Base-by-base conservation (phyloP, 2,797 vertebrate genomes). In the Protonibea diacanthus region DNA sequence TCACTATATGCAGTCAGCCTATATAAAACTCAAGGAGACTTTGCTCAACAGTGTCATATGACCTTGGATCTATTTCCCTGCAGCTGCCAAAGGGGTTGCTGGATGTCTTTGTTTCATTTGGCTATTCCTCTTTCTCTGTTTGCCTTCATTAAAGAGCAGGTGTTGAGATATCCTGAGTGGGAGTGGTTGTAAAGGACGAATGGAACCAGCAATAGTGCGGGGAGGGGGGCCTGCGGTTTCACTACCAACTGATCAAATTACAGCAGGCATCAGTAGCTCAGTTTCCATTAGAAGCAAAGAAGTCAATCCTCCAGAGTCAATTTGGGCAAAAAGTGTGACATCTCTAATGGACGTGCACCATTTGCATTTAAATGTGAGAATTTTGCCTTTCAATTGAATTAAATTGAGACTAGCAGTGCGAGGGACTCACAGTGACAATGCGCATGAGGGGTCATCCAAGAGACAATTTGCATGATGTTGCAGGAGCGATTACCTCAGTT, bases 181-280 rank as follows among this genome's bases (percentile, higher is more conserved):
- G 91, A 93, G 91, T 88, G 91, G 88, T 68, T 80, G 74, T 66
- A 84, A 87, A 88, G 83, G 79, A 85, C 88, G 60, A 62, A 93
- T 88, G 83, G 85, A 84, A 82, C 64, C 55, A 71, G 84, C 70
- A 42, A n/a, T 63, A 52, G 61, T 71, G 87, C 68, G 74, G 83
- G 60, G 78, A 56, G 64, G 61, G 78, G 86, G 78, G 71, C 70
- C 85, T 85, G 89, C 78, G 82, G 91, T 91, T 91, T 88, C 85
- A 90, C 88, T 90, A 87, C 82, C 80, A 87, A 90, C 91, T 86
- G 88, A 94, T 95, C 91, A 89, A 76, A 92, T 96, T 93, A 94
- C 94, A 90, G 74, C 80, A 82, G 83, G 90, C 87, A 85, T 88
- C 89, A 89, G 89, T 91, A 80, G 86, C 88, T 91, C 87, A 44